Base-by-base conservation (phyloP, 2,113 vertebrate species). In the Uropsilus gracilis region DNA sequence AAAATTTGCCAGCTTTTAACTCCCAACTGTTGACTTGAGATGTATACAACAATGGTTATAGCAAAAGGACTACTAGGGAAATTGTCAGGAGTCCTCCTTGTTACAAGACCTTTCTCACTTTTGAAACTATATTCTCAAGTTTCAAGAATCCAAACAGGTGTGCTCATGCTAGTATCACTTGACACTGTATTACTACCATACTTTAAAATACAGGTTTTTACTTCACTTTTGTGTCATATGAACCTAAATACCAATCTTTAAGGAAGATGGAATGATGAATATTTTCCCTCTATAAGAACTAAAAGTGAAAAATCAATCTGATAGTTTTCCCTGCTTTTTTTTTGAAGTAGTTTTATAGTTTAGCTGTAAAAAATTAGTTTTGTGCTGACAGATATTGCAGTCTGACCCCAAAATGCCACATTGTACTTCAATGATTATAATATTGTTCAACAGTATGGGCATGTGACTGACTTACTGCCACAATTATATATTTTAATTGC, bases 371-470 rank as follows among this genome's bases (percentile, higher is more conserved):
- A 95, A n/a, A 89, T 72, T 30, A 39, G 17, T 28, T 93, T 83
- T 46, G n/a, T 63, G 57, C 66, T 71, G 57, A 94, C 10, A 64
- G 48, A 89, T 94, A 94, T 71, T 28, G 0, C 30, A 86, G 57
- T 48, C 89, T 95, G 96, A 87, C 16, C 28, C 69, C 85, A 87
- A 34, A 84, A 16, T 86, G 18, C 48, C 75, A 18, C 64, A 50
- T 46, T 28, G 11, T 66, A 85, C 37, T 95, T 95, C 97, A 97
- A n/a, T n/a, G n/a, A 92, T n/a, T 89, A 39, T n/a, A 94, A 75
- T 37, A 3, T 84, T 95, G 8, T 72, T 96, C 89, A 90, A 24
- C 64, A 95, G 5, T 87, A 64, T 91, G 69, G 13, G 63, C 26
- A 78, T 37, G 75, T 37, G 82, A 95, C n/a, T 93, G 91, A 91